Evolutionary conservation across 1,140 invertebrate species (phyloP).

Genomic region (Antheraea mylitta): DNA sequence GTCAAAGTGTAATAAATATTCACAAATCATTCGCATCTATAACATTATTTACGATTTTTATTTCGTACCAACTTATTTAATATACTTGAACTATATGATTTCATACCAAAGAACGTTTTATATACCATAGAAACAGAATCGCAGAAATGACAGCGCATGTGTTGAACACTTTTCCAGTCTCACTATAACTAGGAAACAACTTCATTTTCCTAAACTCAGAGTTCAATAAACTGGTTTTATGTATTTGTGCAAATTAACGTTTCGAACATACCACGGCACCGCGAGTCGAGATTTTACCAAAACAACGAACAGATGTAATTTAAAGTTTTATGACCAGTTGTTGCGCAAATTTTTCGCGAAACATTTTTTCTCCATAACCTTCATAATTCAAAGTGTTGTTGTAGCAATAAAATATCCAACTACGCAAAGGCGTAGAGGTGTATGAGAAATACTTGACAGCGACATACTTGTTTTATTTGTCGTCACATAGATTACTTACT

Average conservation of each 20-base stretch:
- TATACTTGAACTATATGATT: too few relatives aligned
- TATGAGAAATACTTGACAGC: slow-evolving; percentile 1
- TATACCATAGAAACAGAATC: too few relatives aligned
- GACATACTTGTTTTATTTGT: background rate
- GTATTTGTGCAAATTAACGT: slow-evolving; percentile 7
- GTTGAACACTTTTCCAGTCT: too few relatives aligned
- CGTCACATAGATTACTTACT: background rate
- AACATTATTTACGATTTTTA: too few relatives aligned
- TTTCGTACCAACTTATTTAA: too few relatives aligned
- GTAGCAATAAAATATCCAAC: slow-evolving; percentile 33
- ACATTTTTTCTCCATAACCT: slow-evolving; percentile 27
- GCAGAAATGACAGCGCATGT: too few relatives aligned
- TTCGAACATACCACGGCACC: slow-evolving; percentile 8
- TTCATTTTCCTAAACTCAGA: too few relatives aligned
- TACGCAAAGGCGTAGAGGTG: slow-evolving; percentile 10
- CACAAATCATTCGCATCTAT: too few relatives aligned
- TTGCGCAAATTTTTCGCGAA: slow-evolving; percentile 23
- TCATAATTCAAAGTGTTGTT: slow-evolving; percentile 31
- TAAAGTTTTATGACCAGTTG: slow-evolving; percentile 30
- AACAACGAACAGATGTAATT: slow-evolving; percentile 30
- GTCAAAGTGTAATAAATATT: too few relatives aligned
- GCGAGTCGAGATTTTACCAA: slow-evolving; percentile 19
- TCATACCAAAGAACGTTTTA: too few relatives aligned
- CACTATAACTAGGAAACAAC: too few relatives aligned
- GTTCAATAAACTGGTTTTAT: background rate